Evolutionary conservation across 2,797 vertebrate species (phyloP).

Genomic region (Pristis pectinata): DNA sequence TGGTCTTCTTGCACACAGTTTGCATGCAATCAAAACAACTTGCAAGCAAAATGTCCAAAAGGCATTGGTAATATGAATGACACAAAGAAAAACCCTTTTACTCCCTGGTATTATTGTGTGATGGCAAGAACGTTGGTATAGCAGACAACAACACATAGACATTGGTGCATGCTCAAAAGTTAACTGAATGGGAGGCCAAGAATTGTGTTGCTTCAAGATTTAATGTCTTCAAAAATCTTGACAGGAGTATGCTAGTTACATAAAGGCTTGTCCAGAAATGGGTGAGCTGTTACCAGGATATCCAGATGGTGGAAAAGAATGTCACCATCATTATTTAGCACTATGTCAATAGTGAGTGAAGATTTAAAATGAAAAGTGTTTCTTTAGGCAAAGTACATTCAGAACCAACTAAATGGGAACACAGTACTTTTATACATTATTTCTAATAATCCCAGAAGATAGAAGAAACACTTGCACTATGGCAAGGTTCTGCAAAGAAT

Average conservation of each 20-base stretch:
- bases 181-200: background rate
- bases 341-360: background rate
- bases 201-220: background rate
- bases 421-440: background rate
- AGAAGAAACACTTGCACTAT: background rate
- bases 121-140: background rate
- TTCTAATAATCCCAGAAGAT: background rate
- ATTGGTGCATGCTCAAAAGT: background rate
- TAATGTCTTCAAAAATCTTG: background rate
- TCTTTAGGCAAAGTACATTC: background rate
- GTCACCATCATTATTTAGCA: background rate
- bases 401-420: background rate
- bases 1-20: background rate
- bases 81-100: background rate
- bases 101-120: background rate
- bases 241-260: background rate
- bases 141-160: background rate
- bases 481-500: background rate
- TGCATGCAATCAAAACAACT: background rate
- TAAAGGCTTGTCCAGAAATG: background rate
- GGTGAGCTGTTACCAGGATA: background rate
- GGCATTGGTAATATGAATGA: background rate
- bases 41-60: background rate
- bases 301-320: background rate
- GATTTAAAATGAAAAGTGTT: background rate